A percentile compares a stretch with the other conserved stretches of the same genome.
Evolutionary conservation across 2,888 invertebrate genomes (phyloP).

Genomic region (Ornithoptera priamus): DNA sequence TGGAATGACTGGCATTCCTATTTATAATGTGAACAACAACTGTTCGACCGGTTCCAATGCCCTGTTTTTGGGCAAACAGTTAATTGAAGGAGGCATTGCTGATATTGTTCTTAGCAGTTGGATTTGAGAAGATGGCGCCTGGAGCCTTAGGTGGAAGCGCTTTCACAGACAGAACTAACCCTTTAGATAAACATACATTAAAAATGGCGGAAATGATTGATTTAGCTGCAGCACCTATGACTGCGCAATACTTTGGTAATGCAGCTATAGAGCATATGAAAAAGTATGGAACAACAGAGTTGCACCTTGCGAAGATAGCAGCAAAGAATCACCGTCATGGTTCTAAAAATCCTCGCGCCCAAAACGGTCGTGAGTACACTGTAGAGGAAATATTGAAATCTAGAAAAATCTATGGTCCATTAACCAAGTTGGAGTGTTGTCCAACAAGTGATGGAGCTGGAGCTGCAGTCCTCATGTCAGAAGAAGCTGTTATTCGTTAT

Average conservation of each 20-base stretch:
- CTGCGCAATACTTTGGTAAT: constrained; percentile 97
- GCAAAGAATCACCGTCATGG: constrained; percentile 99
- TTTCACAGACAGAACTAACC: constrained; percentile 91
- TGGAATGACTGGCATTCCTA: constrained; percentile 97
- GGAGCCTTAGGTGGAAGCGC: constrained; percentile 90
- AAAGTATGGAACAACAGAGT: constrained; percentile 94
- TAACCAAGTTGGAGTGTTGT: constrained; percentile 98
- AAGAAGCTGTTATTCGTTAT: constrained; percentile 92
- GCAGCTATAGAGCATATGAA: constrained; percentile 98
- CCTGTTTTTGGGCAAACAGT: constrained; percentile 92
- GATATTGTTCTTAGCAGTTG: constrained; percentile 95
- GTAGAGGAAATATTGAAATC: constrained; percentile 94
- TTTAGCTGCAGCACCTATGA: constrained; percentile 90
- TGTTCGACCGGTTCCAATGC: constrained; percentile 98
- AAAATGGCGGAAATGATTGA: constrained; percentile 92
- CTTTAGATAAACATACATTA: constrained; percentile 92
- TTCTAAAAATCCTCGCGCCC: constrained; percentile 97
- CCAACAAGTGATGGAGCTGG: constrained; percentile 99
- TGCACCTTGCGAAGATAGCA: constrained; percentile 98
- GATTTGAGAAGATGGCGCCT: constrained; percentile 98
- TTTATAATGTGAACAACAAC: constrained; percentile 99
- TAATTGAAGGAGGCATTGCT: constrained; percentile 92
- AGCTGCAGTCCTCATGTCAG: constrained; percentile 94
- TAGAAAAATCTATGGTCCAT: constrained; percentile 92
- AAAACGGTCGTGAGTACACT: constrained; percentile 94